Percentiles rank a stretch among this genome's conserved stretches.
Evolutionary conservation across 1,140 invertebrate species (phyloP).

Genomic region (Penaeus japonicus): DNA sequence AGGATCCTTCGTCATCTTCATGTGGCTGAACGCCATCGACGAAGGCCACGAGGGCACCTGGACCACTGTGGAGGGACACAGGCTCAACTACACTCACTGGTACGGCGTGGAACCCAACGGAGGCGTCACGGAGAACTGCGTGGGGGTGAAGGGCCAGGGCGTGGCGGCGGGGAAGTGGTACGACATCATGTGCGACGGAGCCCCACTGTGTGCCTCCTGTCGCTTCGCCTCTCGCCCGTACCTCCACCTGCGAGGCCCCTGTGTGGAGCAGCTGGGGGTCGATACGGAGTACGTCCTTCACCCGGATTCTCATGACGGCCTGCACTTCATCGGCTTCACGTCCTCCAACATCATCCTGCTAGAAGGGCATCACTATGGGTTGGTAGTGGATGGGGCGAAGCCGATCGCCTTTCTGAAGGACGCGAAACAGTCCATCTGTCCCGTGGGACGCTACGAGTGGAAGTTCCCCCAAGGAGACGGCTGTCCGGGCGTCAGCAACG

Average conservation of each 20-base stretch:
- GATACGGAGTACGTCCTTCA: background rate
- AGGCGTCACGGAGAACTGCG: background rate
- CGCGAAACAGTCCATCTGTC: background rate
- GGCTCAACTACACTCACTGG: background rate
- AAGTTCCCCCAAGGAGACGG: background rate
- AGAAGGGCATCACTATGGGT: background rate
- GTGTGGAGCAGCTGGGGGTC: background rate
- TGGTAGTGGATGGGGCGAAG: background rate
- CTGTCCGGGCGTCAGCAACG: background rate
- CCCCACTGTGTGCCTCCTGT: background rate
- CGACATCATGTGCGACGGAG: background rate
- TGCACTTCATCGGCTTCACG: background rate
- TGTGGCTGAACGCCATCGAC: background rate
- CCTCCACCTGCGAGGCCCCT: background rate
- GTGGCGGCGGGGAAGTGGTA: background rate
- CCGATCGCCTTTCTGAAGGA: background rate
- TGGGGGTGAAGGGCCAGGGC: background rate
- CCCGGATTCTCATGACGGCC: background rate
- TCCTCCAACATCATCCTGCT: background rate
- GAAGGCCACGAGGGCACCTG: background rate
- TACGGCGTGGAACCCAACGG: background rate
- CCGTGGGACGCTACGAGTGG: background rate
- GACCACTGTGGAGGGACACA: background rate
- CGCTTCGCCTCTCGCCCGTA: background rate
- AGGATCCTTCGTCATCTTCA: background rate